Evolutionary conservation across 2,113 vertebrate species (phyloP), one percentile per base, ranked within the genome.

Genomic region (Ivindomyrus marchei): DNA sequence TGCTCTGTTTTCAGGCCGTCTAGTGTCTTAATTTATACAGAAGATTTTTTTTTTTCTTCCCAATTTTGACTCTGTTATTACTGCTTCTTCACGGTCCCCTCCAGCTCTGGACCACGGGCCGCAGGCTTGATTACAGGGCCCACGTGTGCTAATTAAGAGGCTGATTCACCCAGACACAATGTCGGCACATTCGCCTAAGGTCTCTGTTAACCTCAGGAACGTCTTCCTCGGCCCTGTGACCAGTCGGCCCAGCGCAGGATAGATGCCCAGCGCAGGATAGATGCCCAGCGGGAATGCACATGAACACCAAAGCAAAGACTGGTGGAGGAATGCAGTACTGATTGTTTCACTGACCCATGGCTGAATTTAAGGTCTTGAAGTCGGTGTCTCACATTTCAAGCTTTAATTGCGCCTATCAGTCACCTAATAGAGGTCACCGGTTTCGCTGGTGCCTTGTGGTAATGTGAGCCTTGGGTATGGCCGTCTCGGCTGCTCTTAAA

Each of bases 121-220:
- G 91, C 92, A 90, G 93, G 94, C 94, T 95, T 93, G 94, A 94
- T 94, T 94, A 95, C 93, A 90, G 94, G 93, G 88, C 93, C 94
- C 94, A 94, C 91, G 90, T 92, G 90, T 91, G 94, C 93, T 92
- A 92, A 94, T 93, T 93, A 93, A 95, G 94, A 93, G 91, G 89
- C 93, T 93, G 93, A 95, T 94, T 95, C 94, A 92, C 88, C 36
- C 90, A 89, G 70, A 77, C 92, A 94, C 93, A 94, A 95, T 92
- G 92, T 93, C 90, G 92, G 93, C 92, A 94, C 94, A 94, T 95
- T 94, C 95, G 94, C 94, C 94, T 93, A 92, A 92, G 94, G 92
- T 93, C 92, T 92, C 91, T 58, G 93, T 96, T 95, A 94, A 94
- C 94, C 93, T 94, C 87, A 88, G 90, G 74, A 88, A 92, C 88